A percentile compares a stretch with the other conserved stretches of the same genome.
These are phyloP conservation scores for Climacteris rufus DNA, from an alignment of 2,113 vertebrate genomes.

Conservation along the genomic window DNA sequence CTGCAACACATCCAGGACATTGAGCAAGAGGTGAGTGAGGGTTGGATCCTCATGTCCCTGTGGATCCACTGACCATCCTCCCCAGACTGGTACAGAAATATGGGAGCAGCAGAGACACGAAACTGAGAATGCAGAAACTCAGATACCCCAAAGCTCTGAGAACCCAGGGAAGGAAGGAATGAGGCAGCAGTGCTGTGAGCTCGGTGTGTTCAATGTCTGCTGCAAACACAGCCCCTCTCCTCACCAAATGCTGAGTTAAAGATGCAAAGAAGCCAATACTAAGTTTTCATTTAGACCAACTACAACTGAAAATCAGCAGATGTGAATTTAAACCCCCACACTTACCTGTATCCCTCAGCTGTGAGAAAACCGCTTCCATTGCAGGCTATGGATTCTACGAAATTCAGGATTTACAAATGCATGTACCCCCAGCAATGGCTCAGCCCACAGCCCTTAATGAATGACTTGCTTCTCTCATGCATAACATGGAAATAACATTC, in stretches of 20 bases:
- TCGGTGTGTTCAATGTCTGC: accelerated
- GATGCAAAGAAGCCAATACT: not conserved
- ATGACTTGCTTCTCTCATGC: not conserved
- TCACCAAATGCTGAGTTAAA: not conserved
- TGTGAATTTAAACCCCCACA: not conserved
- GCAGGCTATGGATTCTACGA: not conserved
- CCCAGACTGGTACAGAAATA: accelerated
- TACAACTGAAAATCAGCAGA: not conserved
- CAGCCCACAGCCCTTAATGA: not conserved
- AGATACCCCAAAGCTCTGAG: not conserved
- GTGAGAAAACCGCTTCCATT: not conserved
- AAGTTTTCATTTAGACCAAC: not conserved
- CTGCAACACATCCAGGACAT: not conserved
- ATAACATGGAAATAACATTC: not conserved
- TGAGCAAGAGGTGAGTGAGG: accelerated
- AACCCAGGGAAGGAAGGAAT: accelerated
- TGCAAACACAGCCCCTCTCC: not conserved
- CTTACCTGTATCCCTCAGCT: not conserved
- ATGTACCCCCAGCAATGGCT: not conserved
- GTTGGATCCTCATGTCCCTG: accelerated
- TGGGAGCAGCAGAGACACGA: not conserved
- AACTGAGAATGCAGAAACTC: not conserved
- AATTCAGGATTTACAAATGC: not conserved
- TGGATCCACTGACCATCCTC: not conserved
- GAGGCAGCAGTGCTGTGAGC: not conserved